Base-by-base conservation (phyloP, 1,140 invertebrate genomes). In the Homalodisca vitripennis region DNA sequence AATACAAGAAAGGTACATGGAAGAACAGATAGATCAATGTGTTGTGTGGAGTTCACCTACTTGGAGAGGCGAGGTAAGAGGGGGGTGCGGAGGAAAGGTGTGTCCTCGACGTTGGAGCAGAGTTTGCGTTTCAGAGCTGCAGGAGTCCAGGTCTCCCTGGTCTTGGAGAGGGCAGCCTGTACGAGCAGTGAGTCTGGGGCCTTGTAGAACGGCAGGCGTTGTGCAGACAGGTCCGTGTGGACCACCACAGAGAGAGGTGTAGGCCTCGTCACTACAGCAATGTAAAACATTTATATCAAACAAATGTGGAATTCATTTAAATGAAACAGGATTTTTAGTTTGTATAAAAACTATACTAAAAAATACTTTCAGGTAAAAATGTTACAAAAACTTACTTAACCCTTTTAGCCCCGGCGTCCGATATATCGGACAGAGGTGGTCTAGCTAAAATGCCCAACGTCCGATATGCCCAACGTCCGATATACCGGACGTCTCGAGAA, bases 91-190 rank as follows among this genome's bases (percentile, higher is more conserved):
- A 69, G 41, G 57, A 69, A 69, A 24, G 68, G 68, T 1, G 55
- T 64, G 6, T 69, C 68, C 20, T 69, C 68, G 17, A 69, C 24
- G 32, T n/a, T 51, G 20, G 57, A 41, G 17, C 34, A 29, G 6
- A 69, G 14, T 3, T 48, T 29, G 17, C 55, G 62, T 51, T 69
- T 69, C 14, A 64, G 68, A 0, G 68, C 57, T n/a, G 41, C 27
- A 17, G 68, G 68, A 6, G 68, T 69, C 68, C 68, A 69, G 0
- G 31, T 69, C 34, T 69, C 57, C 26, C 68, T 22, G 2, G 68
- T 64, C 27, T 64, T 69, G 22, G 14, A 2, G 17, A 69, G 22
- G 2, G 68, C 68, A 2, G 60, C 29, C 24, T 69, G n/a, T 34
- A 69, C 20, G 3, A 69, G 30, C 26, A 20, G 26, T 6, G 53